Percentiles rank a stretch among this genome's conserved stretches.
These are phyloP conservation scores for Cheilosia pagana DNA, from an alignment of 2,888 invertebrate genomes.

Conservation along the genomic window DNA sequence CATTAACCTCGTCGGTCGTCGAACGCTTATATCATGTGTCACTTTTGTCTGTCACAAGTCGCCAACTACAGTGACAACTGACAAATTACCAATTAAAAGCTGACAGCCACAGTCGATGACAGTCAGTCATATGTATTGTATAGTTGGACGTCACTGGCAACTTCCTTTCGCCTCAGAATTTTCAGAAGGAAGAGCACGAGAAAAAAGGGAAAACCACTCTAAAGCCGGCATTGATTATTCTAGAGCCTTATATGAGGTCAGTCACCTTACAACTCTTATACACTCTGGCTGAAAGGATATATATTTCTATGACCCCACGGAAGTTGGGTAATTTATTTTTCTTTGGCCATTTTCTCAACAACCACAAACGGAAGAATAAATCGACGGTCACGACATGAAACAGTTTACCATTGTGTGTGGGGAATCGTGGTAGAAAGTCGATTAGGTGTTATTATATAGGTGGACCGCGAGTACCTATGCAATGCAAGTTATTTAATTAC, in stretches of 20 bases:
- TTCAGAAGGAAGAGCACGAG: not conserved
- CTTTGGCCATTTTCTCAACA: slow-evolving; percentile 12
- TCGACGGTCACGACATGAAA: slow-evolving; percentile 69
- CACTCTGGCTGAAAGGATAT: slow-evolving; percentile 6
- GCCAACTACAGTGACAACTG: slow-evolving; percentile 60
- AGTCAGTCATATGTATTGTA: slow-evolving; percentile 33
- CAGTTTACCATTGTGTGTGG: slow-evolving; percentile 26
- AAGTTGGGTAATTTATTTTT: slow-evolving; percentile 53
- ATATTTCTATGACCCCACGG: slow-evolving; percentile 57
- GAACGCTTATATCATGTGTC: slow-evolving; percentile 67
- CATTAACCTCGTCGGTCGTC: slow-evolving; percentile 63
- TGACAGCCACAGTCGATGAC: slow-evolving; percentile 51
- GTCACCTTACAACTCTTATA: slow-evolving; percentile 40
- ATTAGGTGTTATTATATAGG: slow-evolving; percentile 15
- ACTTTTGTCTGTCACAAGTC: slow-evolving; percentile 57
- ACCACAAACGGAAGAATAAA: slow-evolving; percentile 67
- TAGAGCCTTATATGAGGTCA: slow-evolving; percentile 45
- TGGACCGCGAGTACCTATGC: not conserved
- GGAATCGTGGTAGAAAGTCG: slow-evolving; percentile 46
- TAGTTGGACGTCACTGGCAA: slow-evolving; percentile 32
- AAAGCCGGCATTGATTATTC: slow-evolving; percentile 34
- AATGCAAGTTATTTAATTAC: slow-evolving; percentile 53
- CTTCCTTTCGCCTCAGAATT: slow-evolving; percentile 35
- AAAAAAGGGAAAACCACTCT: not conserved
- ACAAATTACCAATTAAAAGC: slow-evolving; percentile 72